Base-by-base conservation (phyloP, 2,888 invertebrate genomes). In the Eupithecia dodoneata region DNA sequence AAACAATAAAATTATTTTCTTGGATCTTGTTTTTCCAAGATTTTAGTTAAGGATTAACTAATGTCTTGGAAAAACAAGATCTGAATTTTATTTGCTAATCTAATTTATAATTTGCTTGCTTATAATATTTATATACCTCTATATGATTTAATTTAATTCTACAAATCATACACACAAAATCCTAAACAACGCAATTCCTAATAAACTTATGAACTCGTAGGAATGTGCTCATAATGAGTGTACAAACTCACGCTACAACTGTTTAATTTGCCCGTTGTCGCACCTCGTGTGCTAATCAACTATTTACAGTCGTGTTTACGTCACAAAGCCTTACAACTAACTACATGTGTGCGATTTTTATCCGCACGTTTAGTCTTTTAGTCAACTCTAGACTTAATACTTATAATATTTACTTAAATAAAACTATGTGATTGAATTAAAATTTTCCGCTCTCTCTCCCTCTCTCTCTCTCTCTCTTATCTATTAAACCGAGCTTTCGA, bases 241-340 rank as follows among this genome's bases (percentile, higher is more conserved):
- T 72, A 42, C 47, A 70, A 65, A 15, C 44, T n/a, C 74, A 69
- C 69, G 47, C 69, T 69, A 69, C 69, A 69, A 66, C 15, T 42
- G 41, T 42, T 42, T 66, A 66, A 66, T 65, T 65, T 15, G 42
- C 15, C 41, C 63, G 15, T 66, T 66, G 15, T 66, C 9, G 66
- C 66, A 42, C 41, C 66, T 13, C 41, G 42, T 66, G 41, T 15
- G 42, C 42, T 66, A 66, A 66, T 66, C 41, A 65, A 65, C 30
- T 42, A 66, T 15, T 66, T 66, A 66, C 66, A 66, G 15, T 15
- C 66, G 42, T 66, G 42, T 42, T 41, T 15, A 66, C 66, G 6
- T 66, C 42, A 42, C 3, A 66, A 66, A 42, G 15, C 65, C 12
- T 13, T 13, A 65, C 13, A 13, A 66, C 42, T 15, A 4, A 66